These are phyloP conservation scores for Ciona savignyi DNA, from an alignment of 23 tunicate species.

Conservation along the genomic window DNA sequence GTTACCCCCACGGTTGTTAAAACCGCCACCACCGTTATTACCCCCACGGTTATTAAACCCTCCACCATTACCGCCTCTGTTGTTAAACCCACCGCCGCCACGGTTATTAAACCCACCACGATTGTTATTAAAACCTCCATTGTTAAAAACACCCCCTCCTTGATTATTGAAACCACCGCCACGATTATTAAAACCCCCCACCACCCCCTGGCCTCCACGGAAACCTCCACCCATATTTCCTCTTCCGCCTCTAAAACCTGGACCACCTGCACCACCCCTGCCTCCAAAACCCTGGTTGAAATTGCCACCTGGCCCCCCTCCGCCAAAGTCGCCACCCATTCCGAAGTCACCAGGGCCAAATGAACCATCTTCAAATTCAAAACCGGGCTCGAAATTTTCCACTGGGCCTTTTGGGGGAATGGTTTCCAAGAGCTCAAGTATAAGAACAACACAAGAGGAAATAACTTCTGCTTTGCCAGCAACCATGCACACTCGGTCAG, in stretches of 20 bases:
- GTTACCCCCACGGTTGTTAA: constrained; percentile 1
- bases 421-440: constrained; percentile 65
- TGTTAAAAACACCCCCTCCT: constrained; percentile 40
- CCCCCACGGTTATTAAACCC: constrained; percentile 5
- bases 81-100: constrained; percentile 25
- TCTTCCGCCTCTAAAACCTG: constrained; percentile 59
- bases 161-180: constrained; percentile 32
- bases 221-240: constrained; percentile 37
- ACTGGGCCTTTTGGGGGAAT: constrained; percentile 87
- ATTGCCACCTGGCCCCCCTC: constrained; percentile 39
- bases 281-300: constrained; percentile 33
- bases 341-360: constrained; percentile 37
- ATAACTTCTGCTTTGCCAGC: constrained; percentile 82
- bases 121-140: constrained; percentile 22
- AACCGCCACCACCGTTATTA: neutral
- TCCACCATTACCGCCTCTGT: constrained; percentile 21
- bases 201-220: constrained; percentile 45
- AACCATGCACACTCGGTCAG: constrained; percentile 69
- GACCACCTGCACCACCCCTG: constrained; percentile 31
- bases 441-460: constrained; percentile 67
- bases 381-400: constrained; percentile 62
- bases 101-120: constrained; percentile 11
- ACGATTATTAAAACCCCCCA: constrained; percentile 20
- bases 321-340: constrained; percentile 54
- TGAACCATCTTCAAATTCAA: constrained; percentile 31